phyloP scores from a whole-genome alignment of 1,140 invertebrate species.

The Phymastichus coffea region DNA sequence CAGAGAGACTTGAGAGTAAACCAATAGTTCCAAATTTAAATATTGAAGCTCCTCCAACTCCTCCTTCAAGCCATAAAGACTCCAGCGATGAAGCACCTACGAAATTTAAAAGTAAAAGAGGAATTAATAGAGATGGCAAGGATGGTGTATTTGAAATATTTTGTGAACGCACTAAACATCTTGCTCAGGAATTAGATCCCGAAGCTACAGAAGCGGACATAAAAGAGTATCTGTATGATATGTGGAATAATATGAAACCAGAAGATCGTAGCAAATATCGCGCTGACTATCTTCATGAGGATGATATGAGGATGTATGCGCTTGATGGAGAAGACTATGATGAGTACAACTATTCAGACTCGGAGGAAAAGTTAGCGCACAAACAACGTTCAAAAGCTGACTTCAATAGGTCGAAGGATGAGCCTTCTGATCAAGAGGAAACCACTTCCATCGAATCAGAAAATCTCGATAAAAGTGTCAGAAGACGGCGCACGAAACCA shows the following conservation, averaged over 20 bases:
- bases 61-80: constrained; percentile 43
- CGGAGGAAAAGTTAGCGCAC: constrained; percentile 3
- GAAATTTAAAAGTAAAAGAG: constrained; percentile 31
- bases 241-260: constrained; percentile 56
- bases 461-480: constrained; percentile 1
- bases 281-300: constrained; percentile 26
- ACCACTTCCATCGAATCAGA: constrained; percentile 30
- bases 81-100: constrained; percentile 36
- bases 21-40: constrained; percentile 30
- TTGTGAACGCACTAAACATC: constrained; percentile 56
- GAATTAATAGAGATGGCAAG: constrained; percentile 28
- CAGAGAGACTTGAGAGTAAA: too few relatives aligned
- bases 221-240: constrained; percentile 56
- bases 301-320: constrained; percentile 13
- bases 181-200: constrained; percentile 56
- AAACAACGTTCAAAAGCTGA: constrained; percentile 14
- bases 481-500: constrained; percentile 8
- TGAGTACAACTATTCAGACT: constrained; percentile 4
- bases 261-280: constrained; percentile 40
- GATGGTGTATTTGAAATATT: constrained; percentile 56
- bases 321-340: constrained; percentile 1
- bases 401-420: constrained; percentile 3
- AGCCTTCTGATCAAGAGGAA: constrained; percentile 22
- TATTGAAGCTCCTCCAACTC: constrained; percentile 41
- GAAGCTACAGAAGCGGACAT: constrained; percentile 55